These are phyloP conservation scores for Sciurus vulgaris DNA, from an alignment of 2,797 vertebrate genomes.

Conservation along the genomic window DNA sequence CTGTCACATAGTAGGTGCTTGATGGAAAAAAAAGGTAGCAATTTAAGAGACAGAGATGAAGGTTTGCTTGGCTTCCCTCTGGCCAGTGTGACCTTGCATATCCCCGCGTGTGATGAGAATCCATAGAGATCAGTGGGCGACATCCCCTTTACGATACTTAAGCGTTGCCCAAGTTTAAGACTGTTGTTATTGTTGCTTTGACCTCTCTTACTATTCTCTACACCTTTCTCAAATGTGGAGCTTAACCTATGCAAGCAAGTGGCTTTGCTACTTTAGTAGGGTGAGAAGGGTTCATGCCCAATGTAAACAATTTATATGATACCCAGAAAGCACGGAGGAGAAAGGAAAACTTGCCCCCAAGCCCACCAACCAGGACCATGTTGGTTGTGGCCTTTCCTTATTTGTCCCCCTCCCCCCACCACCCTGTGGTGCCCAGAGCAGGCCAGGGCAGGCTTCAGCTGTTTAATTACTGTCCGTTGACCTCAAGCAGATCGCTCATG, in stretches of 20 bases:
- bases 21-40: not conserved
- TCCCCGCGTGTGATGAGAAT: not conserved
- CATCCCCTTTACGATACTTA: not conserved
- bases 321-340: not conserved
- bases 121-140: not conserved
- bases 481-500: not conserved
- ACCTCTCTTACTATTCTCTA: constrained; percentile 12
- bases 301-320: not conserved
- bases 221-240: not conserved
- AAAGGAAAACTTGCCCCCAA: not conserved
- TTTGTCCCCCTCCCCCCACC: not conserved
- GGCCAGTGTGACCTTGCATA: not conserved
- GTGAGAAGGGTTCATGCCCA: constrained; percentile 2
- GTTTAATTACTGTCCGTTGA: constrained; percentile 44
- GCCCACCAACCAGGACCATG: not conserved
- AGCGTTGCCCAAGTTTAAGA: not conserved
- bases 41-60: not conserved
- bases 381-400: not conserved
- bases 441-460: not conserved
- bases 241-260: not conserved
- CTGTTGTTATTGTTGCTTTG: not conserved
- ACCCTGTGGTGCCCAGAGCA: not conserved
- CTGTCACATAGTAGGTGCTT: not conserved
- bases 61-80: not conserved
- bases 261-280: constrained; percentile 20